These are phyloP conservation scores for Eupithecia dodoneata DNA, from an alignment of 2,888 invertebrate species.

Conservation along the genomic window DNA sequence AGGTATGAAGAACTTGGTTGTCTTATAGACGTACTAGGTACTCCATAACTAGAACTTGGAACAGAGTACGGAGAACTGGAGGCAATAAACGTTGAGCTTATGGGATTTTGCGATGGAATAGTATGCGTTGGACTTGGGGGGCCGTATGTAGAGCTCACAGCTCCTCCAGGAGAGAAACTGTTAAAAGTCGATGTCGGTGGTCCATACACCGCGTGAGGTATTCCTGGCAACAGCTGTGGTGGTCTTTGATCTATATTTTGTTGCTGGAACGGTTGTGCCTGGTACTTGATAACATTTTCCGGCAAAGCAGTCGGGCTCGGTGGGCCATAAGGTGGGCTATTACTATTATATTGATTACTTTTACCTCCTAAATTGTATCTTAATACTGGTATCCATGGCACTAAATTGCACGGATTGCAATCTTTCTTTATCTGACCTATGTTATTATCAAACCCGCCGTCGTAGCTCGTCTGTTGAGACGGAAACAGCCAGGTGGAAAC, in stretches of 20 bases:
- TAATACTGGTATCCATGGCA: conserved; percentile 92
- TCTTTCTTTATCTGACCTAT: conserved; percentile 78
- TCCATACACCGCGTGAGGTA: conserved; percentile 66
- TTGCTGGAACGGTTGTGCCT: conserved; percentile 60
- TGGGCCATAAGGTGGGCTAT: conserved; percentile 71
- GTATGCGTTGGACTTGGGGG: conserved; percentile 67
- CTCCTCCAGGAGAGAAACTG: conserved; percentile 47
- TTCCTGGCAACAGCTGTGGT: conserved; percentile 55
- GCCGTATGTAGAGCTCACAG: conserved; percentile 67
- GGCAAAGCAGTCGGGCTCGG: conserved; percentile 71
- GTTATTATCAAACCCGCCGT: conserved; percentile 53
- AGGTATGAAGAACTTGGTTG: conserved; percentile 47
- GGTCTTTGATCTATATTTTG: conserved; percentile 52
- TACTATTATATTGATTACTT: conserved; percentile 60
- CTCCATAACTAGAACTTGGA: conserved; percentile 52
- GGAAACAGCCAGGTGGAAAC: conserved; percentile 86
- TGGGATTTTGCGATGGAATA: conserved; percentile 61
- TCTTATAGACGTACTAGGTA: conserved; percentile 48
- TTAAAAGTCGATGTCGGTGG: conserved; percentile 58
- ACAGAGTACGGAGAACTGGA: conserved; percentile 54
- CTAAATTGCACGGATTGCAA: conserved; percentile 91
- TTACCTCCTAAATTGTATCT: conserved; percentile 75
- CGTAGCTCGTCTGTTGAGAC: conserved; percentile 70
- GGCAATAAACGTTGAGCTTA: conserved; percentile 58
- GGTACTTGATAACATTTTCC: conserved; percentile 57